A percentile compares a stretch with the other conserved stretches of the same genome.
These are phyloP conservation scores for Larimichthys polyactis DNA, from an alignment of 2,113 vertebrate species.

Conservation along the genomic window DNA sequence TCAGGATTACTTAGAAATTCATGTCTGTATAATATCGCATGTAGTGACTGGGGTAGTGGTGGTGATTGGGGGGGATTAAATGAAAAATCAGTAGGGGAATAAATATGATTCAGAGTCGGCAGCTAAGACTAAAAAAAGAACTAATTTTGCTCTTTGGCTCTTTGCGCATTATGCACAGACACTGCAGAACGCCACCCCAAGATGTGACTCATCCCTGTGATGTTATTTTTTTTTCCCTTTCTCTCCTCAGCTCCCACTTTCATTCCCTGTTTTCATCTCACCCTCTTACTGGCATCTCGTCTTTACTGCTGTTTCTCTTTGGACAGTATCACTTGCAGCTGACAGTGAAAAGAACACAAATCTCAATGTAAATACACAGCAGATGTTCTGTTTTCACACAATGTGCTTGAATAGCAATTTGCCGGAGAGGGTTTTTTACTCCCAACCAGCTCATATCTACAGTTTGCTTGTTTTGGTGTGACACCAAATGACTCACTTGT, in stretches of 20 bases:
- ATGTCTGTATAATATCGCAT: slow-evolving; percentile 17
- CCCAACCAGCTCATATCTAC: slow-evolving; percentile 25
- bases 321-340: not conserved
- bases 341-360: not conserved
- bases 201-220: slow-evolving; percentile 83
- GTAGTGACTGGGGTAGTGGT: not conserved
- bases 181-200: slow-evolving; percentile 74
- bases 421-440: slow-evolving; percentile 3
- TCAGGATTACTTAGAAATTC: slow-evolving; percentile 27
- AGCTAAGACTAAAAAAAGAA: slow-evolving; percentile 65
- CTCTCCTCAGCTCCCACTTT: slow-evolving; percentile 24
- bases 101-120: slow-evolving; percentile 66
- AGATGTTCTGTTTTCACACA: slow-evolving; percentile 12
- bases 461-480: slow-evolving; percentile 24
- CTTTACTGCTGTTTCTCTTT: not conserved
- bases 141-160: slow-evolving; percentile 52
- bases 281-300: slow-evolving; percentile 7
- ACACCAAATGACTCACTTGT: slow-evolving; percentile 59
- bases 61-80: slow-evolving; percentile 30
- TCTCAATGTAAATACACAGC: slow-evolving; percentile 14
- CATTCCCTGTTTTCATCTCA: slow-evolving; percentile 5
- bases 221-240: slow-evolving; percentile 25
- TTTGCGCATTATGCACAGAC: slow-evolving; percentile 70
- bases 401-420: slow-evolving; percentile 10
- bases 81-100: slow-evolving; percentile 38